Evolutionary conservation across 2,888 invertebrate genomes (phyloP), one percentile per base, ranked within the genome.

Genomic region (Melieria crassipennis): DNA sequence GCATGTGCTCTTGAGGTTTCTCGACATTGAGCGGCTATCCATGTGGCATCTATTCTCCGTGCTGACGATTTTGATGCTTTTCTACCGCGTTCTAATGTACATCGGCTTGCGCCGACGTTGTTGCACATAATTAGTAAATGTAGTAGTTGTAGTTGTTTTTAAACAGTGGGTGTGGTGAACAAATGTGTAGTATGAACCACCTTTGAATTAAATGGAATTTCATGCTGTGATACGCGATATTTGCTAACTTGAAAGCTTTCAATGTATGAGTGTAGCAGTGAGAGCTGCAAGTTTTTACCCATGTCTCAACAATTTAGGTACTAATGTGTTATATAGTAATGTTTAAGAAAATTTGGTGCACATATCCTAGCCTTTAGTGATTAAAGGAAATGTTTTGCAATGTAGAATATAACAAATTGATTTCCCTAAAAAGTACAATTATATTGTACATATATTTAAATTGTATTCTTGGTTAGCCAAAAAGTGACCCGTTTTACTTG

Each of bases 21-120:
- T 92, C 47, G 90, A 91, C 75, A 87, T 91, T 7, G 89, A 90
- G 64, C 85, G 87, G 7, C 88, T 83, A 16, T 90, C 91, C 0
- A 87, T 91, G 3, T 89, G 89, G 87, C 82, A 88, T 11, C 91
- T 91, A 84, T 87, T 92, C 58, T 80, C 82, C 0, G 86, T 87
- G 47, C 87, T 92, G 81, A 63, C 89, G 6, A 81, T 85, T 42
- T 85, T 91, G 13, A 87, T 91, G 87, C 68, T 91, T 1, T 82
- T 91, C 5, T 91, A 90, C 78, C 86, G 91, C 76, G 86, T 88
- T 0, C 76, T 90, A 5, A 89, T 90, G 79, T 91, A 88, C 80
- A 79, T 91, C 10, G 90, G 90, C 52, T 84, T 91, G 11, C 88
- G 88, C 76, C 88, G 88, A 86, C 87, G 91, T 71, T 87, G 87